These are phyloP conservation scores for Ferrisia virgata DNA, from an alignment of 2,888 invertebrate genomes.

Conservation along the genomic window DNA sequence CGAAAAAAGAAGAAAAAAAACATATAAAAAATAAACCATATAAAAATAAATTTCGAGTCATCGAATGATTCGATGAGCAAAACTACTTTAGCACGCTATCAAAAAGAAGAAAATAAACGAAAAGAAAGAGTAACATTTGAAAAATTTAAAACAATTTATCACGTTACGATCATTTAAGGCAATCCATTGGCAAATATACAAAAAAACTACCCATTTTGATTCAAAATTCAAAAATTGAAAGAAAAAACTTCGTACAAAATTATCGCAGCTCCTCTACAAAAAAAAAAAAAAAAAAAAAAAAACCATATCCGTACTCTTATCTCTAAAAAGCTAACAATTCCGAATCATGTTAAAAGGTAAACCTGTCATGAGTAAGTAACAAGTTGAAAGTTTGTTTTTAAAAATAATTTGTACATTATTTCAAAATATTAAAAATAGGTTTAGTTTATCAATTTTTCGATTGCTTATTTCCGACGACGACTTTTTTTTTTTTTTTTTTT, in stretches of 20 bases:
- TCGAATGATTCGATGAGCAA: not conserved
- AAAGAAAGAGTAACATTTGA: not conserved
- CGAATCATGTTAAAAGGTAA: not conserved
- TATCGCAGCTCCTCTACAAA: not conserved
- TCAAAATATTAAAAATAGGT: not conserved
- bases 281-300: too few relatives aligned
- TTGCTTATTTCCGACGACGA: not conserved
- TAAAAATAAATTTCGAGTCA: conserved; percentile 10
- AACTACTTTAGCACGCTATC: conserved; percentile 10
- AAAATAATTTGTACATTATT: conserved; percentile 15
- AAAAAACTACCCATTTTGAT: conserved; percentile 15
- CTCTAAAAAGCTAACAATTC: conserved; percentile 3
- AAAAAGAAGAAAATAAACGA: not conserved
- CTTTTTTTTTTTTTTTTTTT: not conserved
- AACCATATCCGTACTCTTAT: conserved; percentile 14
- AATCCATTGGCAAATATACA: conserved; percentile 4
- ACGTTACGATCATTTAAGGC: not conserved
- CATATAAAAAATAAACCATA: conserved; percentile 9
- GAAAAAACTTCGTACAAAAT: not conserved
- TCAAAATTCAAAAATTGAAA: not conserved
- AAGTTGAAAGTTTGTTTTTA: conserved; percentile 21
- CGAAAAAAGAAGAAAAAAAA: not conserved
- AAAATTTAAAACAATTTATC: conserved; percentile 12
- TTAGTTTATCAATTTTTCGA: conserved; percentile 16
- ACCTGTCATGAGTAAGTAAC: not conserved